Conservation (phyloP, 2,888 invertebrate genomes). For the Microplitis manilae region DNA sequence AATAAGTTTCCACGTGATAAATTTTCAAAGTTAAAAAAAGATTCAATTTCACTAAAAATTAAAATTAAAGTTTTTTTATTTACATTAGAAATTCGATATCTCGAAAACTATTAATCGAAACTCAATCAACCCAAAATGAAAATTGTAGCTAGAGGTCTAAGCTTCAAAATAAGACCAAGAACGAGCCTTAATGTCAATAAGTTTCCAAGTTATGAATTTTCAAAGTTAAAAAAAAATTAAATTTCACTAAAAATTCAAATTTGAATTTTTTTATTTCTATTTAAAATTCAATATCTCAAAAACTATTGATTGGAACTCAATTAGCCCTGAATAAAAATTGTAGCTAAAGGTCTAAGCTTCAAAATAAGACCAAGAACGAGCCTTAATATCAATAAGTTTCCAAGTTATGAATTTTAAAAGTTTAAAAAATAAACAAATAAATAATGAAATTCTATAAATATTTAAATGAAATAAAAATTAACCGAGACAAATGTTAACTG, state of each 20-base stretch:
- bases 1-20: too few species aligned
- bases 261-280: not conserved
- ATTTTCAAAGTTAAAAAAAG: not conserved
- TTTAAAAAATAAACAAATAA: too few species aligned
- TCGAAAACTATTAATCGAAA: not conserved
- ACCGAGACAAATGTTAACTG: slow-evolving; percentile 48
- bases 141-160: not conserved
- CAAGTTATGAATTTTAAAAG: not conserved
- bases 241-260: too few species aligned
- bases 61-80: too few species aligned
- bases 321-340: not conserved
- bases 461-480: not conserved
- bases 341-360: not conserved
- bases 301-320: not conserved
- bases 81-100: not conserved
- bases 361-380: not conserved
- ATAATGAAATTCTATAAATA: too few species aligned
- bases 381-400: not conserved
- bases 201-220: not conserved
- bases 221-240: too few species aligned
- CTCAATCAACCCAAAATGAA: rapidly evolving
- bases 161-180: not conserved
- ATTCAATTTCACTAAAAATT: too few species aligned
- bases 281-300: not conserved
- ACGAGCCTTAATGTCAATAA: not conserved